A percentile compares a stretch with the other conserved stretches of the same genome.
phyloP scores from a whole-genome alignment of 1,140 invertebrate genomes.

The Hetaerina americana region DNA sequence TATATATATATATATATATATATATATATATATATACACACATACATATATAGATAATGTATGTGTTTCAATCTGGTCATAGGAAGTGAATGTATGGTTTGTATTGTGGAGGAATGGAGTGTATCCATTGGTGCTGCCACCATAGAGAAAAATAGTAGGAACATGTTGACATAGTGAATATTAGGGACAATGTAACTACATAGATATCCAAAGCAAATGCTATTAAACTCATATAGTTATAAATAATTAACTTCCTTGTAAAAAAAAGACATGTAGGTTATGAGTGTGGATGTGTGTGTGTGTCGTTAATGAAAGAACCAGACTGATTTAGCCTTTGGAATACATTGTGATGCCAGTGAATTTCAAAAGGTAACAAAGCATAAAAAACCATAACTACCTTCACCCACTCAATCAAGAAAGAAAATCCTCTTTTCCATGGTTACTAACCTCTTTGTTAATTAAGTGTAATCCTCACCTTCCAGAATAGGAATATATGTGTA shows the following conservation, averaged over 20 bases:
- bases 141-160: neutral
- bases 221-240: neutral
- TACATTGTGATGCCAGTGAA: neutral
- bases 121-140: neutral
- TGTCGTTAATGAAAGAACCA: neutral
- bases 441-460: neutral
- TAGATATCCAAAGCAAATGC: neutral
- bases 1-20: too few relatives aligned
- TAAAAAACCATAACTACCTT: neutral
- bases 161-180: neutral
- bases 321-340: neutral
- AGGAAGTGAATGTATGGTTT: neutral
- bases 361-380: neutral
- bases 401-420: neutral
- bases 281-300: neutral
- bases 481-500: neutral
- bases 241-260: too few relatives aligned
- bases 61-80: neutral
- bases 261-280: neutral
- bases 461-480: neutral
- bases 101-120: neutral
- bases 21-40: too few relatives aligned
- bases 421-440: neutral
- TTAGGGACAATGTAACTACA: neutral
- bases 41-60: too few relatives aligned